Base-by-base conservation (phyloP, 2,113 vertebrate species). In the Coturnix japonica region DNA sequence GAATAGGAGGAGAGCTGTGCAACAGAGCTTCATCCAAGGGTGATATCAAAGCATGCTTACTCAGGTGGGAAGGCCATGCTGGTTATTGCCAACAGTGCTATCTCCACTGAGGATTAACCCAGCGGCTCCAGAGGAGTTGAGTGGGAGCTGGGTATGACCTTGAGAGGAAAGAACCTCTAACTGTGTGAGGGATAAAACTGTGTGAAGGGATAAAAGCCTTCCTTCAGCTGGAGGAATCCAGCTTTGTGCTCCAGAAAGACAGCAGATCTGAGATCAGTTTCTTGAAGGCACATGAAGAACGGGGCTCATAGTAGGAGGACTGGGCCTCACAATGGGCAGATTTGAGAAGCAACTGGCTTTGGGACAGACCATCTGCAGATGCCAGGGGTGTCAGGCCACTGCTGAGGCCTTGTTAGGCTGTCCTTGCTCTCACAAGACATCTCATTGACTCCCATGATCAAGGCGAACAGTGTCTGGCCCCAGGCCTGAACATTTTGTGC, bases 381-480 rank as follows among this genome's bases (percentile, higher is more conserved):
- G 60, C 30, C 74, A 65, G 20, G 41, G 33, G 44, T 77, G 59
- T 39, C 44, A 61, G 63, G 33, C 26, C 63, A 64, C 18, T 0
- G 0, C 47, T 53, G 59, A 31, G 28, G 47, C 33, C 53, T 20
- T 0, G 0, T 66, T 59, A 63, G 65, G 30, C 59, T 37, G 3
- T 47, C 59, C 47, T 83, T 20, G 31, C 51, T 2, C 7, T 35
- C 37, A 78, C 31, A 41, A 49, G 46, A 61, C 57, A 33, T 60
- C 25, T 72, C 71, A 51, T 7, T 46, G 43, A 76, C 43, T 64
- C 41, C 20, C 6, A 28, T 76, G 67, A 54, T 31, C 2, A 6
- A 65, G 22, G 56, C 53, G 17, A 89, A 35, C 56, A 51, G 20
- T 1, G 2, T 49, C 79, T 91, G 93, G 85, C 46, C 31, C 43